Evolutionary conservation across 2,797 vertebrate genomes (phyloP).

Genomic region (Microctenopoma steveboyesi): DNA sequence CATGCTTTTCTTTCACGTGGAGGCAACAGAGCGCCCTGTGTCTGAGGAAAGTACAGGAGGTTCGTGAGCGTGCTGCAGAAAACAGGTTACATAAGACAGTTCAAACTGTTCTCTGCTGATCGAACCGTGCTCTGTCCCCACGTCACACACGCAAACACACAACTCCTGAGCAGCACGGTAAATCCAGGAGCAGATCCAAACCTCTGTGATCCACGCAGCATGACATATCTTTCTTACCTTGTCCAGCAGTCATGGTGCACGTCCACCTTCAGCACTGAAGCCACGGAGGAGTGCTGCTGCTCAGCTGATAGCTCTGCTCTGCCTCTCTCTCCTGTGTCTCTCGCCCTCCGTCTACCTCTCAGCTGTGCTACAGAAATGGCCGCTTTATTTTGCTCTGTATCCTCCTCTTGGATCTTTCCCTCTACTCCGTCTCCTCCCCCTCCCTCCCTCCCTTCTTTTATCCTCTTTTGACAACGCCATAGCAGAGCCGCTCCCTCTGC

Average conservation of each 20-base stretch:
- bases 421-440: constrained; percentile 1
- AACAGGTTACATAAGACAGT: constrained; percentile 37
- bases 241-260: constrained; percentile 86
- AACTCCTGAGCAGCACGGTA: not conserved
- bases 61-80: not conserved
- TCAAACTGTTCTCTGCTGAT: constrained; percentile 3
- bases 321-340: constrained; percentile 22
- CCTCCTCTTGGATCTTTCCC: constrained; percentile 14
- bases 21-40: not conserved
- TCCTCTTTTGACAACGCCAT: constrained; percentile 40
- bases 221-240: constrained; percentile 82
- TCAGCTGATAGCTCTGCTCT: constrained; percentile 16
- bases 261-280: constrained; percentile 53
- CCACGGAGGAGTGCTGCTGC: constrained; percentile 39
- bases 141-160: not conserved
- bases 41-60: not conserved
- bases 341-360: constrained; percentile 47
- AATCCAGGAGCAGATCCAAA: not conserved
- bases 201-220: not conserved
- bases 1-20: not conserved
- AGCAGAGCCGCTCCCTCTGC: not conserved
- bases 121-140: not conserved
- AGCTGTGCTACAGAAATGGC: constrained; percentile 47
- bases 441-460: constrained; percentile 58
- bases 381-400: constrained; percentile 52